These are phyloP conservation scores for Hippocampus guttulatus DNA, from an alignment of 2,113 vertebrate species.

Conservation along the genomic window DNA sequence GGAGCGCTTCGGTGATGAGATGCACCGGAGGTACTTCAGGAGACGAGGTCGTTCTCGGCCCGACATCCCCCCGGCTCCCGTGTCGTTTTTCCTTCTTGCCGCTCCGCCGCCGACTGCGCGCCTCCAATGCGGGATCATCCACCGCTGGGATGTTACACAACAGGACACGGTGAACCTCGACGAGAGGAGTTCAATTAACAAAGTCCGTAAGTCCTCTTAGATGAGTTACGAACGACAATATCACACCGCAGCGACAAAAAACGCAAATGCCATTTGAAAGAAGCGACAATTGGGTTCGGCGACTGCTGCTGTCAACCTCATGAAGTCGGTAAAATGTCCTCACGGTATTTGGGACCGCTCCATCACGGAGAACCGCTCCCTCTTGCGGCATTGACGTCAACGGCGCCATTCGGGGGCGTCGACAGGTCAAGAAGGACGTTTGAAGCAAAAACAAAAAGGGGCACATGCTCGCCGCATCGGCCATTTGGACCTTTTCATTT, in stretches of 20 bases:
- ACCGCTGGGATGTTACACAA: not conserved
- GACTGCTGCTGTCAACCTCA: not conserved
- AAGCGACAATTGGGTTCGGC: not conserved
- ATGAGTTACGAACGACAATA: not conserved
- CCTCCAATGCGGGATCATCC: not conserved
- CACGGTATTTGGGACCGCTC: slow-evolving; percentile 7
- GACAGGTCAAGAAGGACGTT: not conserved
- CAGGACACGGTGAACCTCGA: not conserved
- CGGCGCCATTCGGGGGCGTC: not conserved
- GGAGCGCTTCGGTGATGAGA: slow-evolving; percentile 53
- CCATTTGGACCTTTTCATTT: not conserved
- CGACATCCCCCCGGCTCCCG: slow-evolving; percentile 20
- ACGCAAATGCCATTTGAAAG: not conserved
- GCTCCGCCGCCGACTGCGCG: not conserved
- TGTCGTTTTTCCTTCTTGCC: slow-evolving; percentile 5
- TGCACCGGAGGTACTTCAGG: slow-evolving; percentile 42
- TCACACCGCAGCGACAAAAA: not conserved
- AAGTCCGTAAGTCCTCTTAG: not conserved
- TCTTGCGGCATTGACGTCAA: not conserved
- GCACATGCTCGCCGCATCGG: not conserved
- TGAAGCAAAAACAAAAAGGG: not conserved
- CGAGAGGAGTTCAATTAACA: not conserved
- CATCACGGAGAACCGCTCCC: slow-evolving; percentile 14
- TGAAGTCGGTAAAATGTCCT: slow-evolving; percentile 2
- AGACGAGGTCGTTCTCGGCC: slow-evolving; percentile 26